Conservation (phyloP, 2,797 vertebrate genomes). For the Galaxias olidus region DNA sequence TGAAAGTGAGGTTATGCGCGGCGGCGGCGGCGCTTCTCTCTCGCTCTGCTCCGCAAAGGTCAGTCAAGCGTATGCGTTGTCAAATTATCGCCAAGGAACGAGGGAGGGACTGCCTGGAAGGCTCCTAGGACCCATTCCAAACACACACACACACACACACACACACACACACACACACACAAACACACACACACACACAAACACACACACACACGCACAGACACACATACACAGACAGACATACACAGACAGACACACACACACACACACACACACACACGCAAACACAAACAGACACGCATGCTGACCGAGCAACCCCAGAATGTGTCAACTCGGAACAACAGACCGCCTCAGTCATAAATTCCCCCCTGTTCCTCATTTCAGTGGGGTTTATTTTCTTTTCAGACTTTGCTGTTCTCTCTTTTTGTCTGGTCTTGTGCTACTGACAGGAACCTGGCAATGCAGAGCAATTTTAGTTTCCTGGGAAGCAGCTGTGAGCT, state of each 20-base stretch:
- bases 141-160: conserved; percentile 22
- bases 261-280: conserved; percentile 2
- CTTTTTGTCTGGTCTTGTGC: conserved; percentile 15
- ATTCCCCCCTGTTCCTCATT: conserved; percentile 22
- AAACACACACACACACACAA: not conserved
- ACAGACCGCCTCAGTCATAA: conserved; percentile 1
- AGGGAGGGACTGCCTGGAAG: conserved; percentile 9
- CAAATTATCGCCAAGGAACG: conserved; percentile 46
- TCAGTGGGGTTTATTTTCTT: conserved; percentile 29
- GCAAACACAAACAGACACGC: conserved; percentile 24
- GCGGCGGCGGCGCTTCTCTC: conserved; percentile 19
- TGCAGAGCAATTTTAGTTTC: conserved; percentile 31
- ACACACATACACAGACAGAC: conserved; percentile 24
- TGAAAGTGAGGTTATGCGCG: conserved; percentile 41
- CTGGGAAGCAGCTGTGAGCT: conserved; percentile 48
- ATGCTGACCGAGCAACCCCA: conserved; percentile 28
- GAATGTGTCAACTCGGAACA: conserved; percentile 20
- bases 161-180: conserved; percentile 29
- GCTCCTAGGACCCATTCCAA: conserved; percentile 21
- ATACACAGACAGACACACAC: conserved; percentile 23
- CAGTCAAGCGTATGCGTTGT: conserved; percentile 51
- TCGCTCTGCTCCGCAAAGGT: conserved; percentile 37
- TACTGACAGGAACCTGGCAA: conserved; percentile 48
- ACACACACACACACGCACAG: conserved; percentile 26
- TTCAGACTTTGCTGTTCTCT: conserved; percentile 46